These are phyloP conservation scores for Pomatorhinus ruficollis DNA, from an alignment of 2,113 vertebrate species.

Conservation along the genomic window DNA sequence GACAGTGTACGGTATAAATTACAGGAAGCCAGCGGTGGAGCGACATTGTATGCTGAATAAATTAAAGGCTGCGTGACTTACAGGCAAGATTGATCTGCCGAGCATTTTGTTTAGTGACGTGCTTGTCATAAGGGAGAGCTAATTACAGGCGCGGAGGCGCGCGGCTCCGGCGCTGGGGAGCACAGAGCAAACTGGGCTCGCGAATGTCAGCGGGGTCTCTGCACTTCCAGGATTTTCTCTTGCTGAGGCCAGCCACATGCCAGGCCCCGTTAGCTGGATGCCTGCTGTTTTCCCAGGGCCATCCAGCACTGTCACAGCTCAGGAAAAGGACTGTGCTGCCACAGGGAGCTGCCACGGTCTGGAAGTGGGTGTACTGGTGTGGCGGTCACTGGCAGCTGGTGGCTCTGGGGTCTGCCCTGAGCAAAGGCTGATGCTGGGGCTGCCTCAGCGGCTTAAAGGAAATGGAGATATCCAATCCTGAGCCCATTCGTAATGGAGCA, in stretches of 20 bases:
- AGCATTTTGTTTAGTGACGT: constrained; percentile 61
- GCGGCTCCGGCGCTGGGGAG: neutral
- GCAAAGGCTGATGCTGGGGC: accelerated
- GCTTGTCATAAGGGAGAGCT: constrained; percentile 51
- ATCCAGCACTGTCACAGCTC: neutral
- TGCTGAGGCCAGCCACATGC: accelerated
- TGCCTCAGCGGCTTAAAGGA: accelerated
- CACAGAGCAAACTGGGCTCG: neutral
- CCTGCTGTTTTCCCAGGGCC: neutral
- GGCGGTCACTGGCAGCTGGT: accelerated
- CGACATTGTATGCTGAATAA: constrained; percentile 64
- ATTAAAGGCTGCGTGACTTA: constrained; percentile 65
- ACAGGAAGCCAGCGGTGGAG: constrained; percentile 46
- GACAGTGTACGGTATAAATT: constrained; percentile 62
- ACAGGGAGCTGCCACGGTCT: neutral
- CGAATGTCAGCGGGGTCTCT: neutral
- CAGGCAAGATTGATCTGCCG: constrained; percentile 44
- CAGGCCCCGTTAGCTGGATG: accelerated
- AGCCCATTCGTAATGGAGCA: neutral
- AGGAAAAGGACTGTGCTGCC: neutral
- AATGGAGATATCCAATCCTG: neutral
- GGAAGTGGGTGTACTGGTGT: neutral
- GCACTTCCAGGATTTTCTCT: neutral
- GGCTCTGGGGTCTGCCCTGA: neutral
- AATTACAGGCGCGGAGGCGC: neutral